A percentile compares a stretch with the other conserved stretches of the same genome.
Evolutionary conservation across 2,797 vertebrate genomes (phyloP).

Genomic region (Pseudotriccus pelzelni): DNA sequence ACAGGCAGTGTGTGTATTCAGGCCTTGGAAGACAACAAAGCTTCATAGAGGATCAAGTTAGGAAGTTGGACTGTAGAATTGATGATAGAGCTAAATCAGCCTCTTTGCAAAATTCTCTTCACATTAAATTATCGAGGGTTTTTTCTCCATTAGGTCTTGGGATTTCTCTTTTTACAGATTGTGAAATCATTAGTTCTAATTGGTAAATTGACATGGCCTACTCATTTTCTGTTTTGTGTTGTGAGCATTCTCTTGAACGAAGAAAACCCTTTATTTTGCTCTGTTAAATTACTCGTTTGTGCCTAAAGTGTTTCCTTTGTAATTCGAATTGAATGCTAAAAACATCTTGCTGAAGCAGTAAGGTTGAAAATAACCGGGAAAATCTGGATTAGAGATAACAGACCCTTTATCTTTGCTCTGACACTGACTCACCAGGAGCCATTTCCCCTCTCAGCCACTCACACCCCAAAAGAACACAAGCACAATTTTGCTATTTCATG

Average conservation of each 20-base stretch:
- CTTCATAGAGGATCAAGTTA: background rate
- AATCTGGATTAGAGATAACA: background rate
- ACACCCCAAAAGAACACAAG: accelerated
- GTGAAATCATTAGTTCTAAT: slow-evolving; percentile 49
- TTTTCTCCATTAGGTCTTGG: slow-evolving; percentile 28
- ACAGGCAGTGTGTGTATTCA: background rate
- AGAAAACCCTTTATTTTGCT: background rate
- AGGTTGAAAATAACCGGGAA: background rate
- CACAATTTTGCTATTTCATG: background rate
- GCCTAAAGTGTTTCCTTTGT: background rate
- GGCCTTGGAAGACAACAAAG: background rate
- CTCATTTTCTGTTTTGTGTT: background rate
- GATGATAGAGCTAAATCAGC: background rate
- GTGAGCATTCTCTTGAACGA: background rate
- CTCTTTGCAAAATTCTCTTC: background rate
- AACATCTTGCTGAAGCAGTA: background rate
- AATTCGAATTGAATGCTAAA: background rate
- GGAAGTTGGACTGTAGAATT: background rate
- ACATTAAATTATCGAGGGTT: slow-evolving; percentile 6
- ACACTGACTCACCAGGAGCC: background rate
- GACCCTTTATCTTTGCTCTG: background rate
- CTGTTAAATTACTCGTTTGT: background rate
- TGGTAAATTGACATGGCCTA: slow-evolving; percentile 45
- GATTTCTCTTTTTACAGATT: slow-evolving; percentile 30
- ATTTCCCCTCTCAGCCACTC: background rate